These are phyloP conservation scores for Glossosoma conforme DNA, from an alignment of 1,140 invertebrate genomes.

Conservation along the genomic window DNA sequence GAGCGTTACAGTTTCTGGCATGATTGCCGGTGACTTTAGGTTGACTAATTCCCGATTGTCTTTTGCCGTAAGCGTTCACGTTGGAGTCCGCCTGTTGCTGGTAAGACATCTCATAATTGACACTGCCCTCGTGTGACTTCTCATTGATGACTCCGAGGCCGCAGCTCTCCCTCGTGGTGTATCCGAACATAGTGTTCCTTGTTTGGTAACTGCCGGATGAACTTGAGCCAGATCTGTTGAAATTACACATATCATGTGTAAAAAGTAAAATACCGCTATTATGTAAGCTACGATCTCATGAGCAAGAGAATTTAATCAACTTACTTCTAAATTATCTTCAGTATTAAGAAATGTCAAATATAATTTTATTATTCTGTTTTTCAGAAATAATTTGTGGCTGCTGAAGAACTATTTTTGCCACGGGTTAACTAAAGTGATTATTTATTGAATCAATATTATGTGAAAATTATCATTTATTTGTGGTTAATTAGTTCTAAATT, in stretches of 20 bases:
- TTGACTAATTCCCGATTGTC: conserved; percentile 38
- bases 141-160: conserved; percentile 31
- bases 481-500: too few relatives aligned
- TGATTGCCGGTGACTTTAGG: conserved; percentile 24
- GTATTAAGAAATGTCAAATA: too few relatives aligned
- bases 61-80: conserved; percentile 18
- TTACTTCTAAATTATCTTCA: too few relatives aligned
- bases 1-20: conserved; percentile 12
- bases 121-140: conserved; percentile 30
- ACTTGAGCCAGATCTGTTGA: conserved; percentile 49
- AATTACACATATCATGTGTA: conserved; percentile 32
- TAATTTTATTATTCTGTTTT: too few relatives aligned
- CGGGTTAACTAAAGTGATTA: too few relatives aligned
- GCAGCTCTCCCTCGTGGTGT: conserved; percentile 33
- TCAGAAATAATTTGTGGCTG: too few relatives aligned
- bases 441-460: too few relatives aligned
- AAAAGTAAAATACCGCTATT: too few relatives aligned
- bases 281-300: too few relatives aligned
- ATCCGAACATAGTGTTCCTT: conserved; percentile 46
- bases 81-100: conserved; percentile 43
- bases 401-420: too few relatives aligned
- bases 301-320: too few relatives aligned
- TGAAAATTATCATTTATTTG: too few relatives aligned
- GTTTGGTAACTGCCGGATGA: conserved; percentile 43
- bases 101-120: conserved; percentile 40